Conservation (phyloP, 2,888 invertebrate species). For the Panopea generosa region DNA sequence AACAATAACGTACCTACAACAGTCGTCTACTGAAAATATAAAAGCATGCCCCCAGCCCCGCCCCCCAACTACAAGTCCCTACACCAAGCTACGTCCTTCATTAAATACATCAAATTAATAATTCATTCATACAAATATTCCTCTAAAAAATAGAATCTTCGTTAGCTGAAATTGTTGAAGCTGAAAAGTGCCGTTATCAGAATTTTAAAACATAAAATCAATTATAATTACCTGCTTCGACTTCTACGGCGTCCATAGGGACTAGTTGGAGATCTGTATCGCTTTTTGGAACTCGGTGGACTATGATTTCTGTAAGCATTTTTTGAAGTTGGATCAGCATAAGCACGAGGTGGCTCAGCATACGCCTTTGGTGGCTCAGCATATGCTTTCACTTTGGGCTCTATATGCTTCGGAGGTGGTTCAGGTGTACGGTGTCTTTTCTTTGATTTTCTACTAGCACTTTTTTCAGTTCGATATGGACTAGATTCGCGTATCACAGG, state of each 20-base stretch:
- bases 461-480: conserved; percentile 64
- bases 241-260: conserved; percentile 63
- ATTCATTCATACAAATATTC: no score
- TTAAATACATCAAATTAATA: no score
- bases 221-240: conserved; percentile 56
- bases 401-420: conserved; percentile 32
- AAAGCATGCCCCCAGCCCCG: no score
- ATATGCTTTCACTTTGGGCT: conserved; percentile 68
- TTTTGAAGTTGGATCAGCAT: conserved; percentile 54
- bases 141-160: no score
- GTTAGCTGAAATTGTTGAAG: no score
- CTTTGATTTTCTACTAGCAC: conserved; percentile 67
- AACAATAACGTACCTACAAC: no score
- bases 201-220: no score
- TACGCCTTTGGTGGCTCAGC: conserved; percentile 78
- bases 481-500: conserved; percentile 71
- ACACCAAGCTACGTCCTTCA: no score
- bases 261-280: conserved; percentile 71
- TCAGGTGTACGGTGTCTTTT: conserved; percentile 68
- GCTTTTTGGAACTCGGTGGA: conserved; percentile 71
- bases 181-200: no score
- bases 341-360: conserved; percentile 69
- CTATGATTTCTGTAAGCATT: conserved; percentile 60
- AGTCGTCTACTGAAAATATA: no score
- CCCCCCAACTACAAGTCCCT: no score